These are phyloP conservation scores for Temnothorax curvispinosus DNA, from an alignment of 1,140 invertebrate genomes.

Conservation along the genomic window DNA sequence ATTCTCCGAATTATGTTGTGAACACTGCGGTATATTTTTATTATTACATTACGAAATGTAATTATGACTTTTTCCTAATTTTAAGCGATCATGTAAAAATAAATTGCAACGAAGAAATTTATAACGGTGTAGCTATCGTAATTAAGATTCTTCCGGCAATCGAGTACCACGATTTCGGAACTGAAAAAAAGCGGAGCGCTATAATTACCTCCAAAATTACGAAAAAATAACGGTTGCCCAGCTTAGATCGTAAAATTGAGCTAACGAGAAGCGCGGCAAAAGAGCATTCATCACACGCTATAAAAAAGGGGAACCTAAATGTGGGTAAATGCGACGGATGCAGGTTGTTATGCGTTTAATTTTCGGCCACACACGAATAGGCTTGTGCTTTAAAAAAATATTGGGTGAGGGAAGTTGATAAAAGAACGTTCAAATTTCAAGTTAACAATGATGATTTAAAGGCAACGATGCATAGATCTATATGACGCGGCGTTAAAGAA, in stretches of 20 bases:
- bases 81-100: not conserved
- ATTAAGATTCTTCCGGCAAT: not conserved
- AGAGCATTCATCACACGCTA: constrained; percentile 71
- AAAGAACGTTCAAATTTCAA: not conserved
- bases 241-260: constrained; percentile 80
- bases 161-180: constrained; percentile 12
- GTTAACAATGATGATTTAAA: not conserved
- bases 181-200: constrained; percentile 22
- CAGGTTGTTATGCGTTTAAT: constrained; percentile 77
- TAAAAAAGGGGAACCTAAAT: constrained; percentile 71
- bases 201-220: constrained; percentile 75
- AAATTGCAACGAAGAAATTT: not conserved
- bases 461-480: not conserved
- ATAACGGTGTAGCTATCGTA: constrained; percentile 5
- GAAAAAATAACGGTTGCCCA: constrained; percentile 72
- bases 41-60: not conserved
- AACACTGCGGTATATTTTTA: not conserved
- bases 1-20: not conserved
- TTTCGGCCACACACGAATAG: constrained; percentile 74
- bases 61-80: not conserved
- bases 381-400: constrained; percentile 1
- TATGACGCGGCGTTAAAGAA: not conserved
- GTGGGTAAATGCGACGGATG: constrained; percentile 71
- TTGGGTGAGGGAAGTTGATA: not conserved
- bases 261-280: constrained; percentile 77